phyloP scores from a whole-genome alignment of 2,113 vertebrate genomes.

The Saguinus midas region DNA sequence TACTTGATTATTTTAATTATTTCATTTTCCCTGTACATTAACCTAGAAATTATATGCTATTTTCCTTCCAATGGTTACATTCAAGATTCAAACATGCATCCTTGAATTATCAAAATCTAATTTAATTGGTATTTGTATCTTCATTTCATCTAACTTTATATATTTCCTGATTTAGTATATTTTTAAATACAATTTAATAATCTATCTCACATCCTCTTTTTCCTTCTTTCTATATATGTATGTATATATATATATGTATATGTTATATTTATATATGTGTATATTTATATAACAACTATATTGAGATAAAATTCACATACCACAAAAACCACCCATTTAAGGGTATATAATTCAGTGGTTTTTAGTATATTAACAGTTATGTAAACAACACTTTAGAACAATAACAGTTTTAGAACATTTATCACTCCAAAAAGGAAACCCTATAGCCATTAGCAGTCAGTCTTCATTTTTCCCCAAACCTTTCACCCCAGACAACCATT shows the following conservation, averaged over 20 bases:
- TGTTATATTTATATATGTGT: background rate
- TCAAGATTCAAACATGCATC: background rate
- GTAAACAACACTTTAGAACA: background rate
- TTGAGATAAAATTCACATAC: background rate
- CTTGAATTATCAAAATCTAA: background rate
- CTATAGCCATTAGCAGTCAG: background rate
- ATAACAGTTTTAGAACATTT: background rate
- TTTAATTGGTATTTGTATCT: background rate
- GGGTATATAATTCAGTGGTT: background rate
- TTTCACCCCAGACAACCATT: background rate
- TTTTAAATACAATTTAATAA: background rate
- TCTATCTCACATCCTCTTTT: background rate
- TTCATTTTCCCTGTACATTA: background rate
- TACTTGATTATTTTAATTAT: background rate
- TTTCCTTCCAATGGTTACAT: background rate
- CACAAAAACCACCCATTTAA: background rate
- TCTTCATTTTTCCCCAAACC: no score
- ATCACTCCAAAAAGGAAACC: background rate
- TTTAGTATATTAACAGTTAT: background rate
- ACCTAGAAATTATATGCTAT: background rate
- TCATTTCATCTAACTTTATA: background rate
- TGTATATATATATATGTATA: background rate
- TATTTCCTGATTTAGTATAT: background rate
- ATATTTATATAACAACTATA: background rate
- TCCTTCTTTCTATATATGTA: background rate